Percentiles rank a stretch among this genome's conserved stretches.
These are phyloP conservation scores for Helicoverpa armigera DNA, from an alignment of 1,140 invertebrate species.

Conservation along the genomic window DNA sequence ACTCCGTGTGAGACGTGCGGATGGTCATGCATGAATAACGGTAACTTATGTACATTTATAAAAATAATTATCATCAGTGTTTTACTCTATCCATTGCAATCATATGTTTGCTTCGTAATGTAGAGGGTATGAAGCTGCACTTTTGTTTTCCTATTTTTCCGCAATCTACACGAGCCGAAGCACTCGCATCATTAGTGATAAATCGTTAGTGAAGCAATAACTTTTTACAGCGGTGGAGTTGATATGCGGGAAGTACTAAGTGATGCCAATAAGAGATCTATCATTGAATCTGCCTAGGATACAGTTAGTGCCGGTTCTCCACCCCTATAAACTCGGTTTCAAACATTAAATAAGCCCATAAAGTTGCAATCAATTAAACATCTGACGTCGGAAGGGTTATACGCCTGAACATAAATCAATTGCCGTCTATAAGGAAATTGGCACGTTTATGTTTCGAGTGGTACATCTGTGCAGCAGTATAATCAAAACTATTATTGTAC, in stretches of 20 bases:
- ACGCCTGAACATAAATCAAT: constrained; percentile 52
- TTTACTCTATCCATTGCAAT: constrained; percentile 22
- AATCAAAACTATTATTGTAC: not conserved
- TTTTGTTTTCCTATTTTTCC: constrained; percentile 11
- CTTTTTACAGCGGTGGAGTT: constrained; percentile 48
- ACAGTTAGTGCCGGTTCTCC: constrained; percentile 41
- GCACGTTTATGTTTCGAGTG: constrained; percentile 37
- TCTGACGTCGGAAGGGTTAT: constrained; percentile 47
- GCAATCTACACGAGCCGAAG: not conserved
- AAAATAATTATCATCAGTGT: constrained; percentile 8
- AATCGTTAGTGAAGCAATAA: constrained; percentile 50
- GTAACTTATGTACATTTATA: constrained; percentile 27
- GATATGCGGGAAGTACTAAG: constrained; percentile 52
- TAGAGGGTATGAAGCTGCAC: not conserved
- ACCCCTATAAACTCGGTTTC: constrained; percentile 50
- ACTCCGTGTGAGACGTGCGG: constrained; percentile 22
- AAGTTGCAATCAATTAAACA: constrained; percentile 58
- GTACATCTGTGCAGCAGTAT: not conserved
- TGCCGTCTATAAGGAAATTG: constrained; percentile 48
- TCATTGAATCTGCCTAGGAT: constrained; percentile 45
- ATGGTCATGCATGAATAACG: constrained; percentile 32
- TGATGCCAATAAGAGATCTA: constrained; percentile 50
- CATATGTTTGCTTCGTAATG: not conserved
- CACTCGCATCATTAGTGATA: constrained; percentile 39
- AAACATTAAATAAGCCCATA: constrained; percentile 55